Conservation (phyloP, 2,113 vertebrate genomes). For the Camelus dromedarius region DNA sequence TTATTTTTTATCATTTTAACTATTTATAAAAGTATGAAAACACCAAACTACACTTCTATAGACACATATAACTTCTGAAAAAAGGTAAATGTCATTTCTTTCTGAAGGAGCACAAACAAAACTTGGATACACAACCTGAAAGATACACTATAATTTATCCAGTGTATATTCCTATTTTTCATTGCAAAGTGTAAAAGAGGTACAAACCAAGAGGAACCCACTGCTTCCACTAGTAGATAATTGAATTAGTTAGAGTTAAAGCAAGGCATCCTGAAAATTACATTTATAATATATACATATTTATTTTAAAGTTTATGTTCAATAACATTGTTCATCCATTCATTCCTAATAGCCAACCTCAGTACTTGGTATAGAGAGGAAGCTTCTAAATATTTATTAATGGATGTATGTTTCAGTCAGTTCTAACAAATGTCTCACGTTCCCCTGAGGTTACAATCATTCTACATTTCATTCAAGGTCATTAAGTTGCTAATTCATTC, state of each 20-base stretch:
- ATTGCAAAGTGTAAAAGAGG: not conserved
- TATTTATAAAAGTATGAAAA: not conserved
- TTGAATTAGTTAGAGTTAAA: not conserved
- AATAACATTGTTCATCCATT: not conserved
- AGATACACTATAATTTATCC: not conserved
- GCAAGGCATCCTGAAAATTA: not conserved
- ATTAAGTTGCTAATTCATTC: constrained; percentile 11
- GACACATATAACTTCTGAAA: not conserved
- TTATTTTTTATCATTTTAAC: not conserved
- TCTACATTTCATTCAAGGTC: not conserved
- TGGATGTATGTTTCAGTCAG: not conserved
- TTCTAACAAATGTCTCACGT: not conserved
- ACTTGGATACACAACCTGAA: not conserved
- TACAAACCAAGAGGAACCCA: not conserved
- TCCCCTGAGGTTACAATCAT: not conserved
- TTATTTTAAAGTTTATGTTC: constrained; percentile 9
- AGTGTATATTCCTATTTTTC: not conserved
- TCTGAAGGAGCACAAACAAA: not conserved
- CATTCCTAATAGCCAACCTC: not conserved
- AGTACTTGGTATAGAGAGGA: not conserved
- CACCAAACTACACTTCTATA: not conserved
- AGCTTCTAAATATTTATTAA: not conserved
- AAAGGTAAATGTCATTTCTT: not conserved
- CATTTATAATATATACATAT: not conserved
- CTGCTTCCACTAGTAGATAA: not conserved